These are phyloP conservation scores for Tachysurus fulvidraco DNA, from an alignment of 2,113 vertebrate genomes.

Conservation along the genomic window DNA sequence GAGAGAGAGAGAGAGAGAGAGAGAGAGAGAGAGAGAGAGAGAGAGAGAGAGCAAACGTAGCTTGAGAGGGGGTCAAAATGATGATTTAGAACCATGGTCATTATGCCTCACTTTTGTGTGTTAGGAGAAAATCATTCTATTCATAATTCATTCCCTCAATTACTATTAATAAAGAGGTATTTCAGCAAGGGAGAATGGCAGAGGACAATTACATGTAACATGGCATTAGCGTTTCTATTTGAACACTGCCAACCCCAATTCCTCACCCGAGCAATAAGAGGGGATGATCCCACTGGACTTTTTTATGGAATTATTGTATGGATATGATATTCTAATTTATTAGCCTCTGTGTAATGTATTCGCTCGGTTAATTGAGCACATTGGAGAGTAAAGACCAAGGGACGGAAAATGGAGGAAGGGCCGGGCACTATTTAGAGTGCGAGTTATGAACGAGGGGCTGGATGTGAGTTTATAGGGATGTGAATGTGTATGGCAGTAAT, in stretches of 20 bases:
- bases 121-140: slow-evolving; percentile 94
- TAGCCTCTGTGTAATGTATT: slow-evolving; percentile 98
- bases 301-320: slow-evolving; percentile 99
- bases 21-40: slow-evolving; percentile 26
- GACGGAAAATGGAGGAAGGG: slow-evolving; percentile 11
- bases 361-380: slow-evolving; percentile 95
- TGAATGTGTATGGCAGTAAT: slow-evolving; percentile 31
- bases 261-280: slow-evolving; percentile 97
- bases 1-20: slow-evolving; percentile 41
- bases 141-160: slow-evolving; percentile 99
- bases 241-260: slow-evolving; percentile 99
- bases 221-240: slow-evolving; percentile 99
- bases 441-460: slow-evolving; percentile 20
- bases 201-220: slow-evolving; percentile 98
- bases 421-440: slow-evolving; percentile 23
- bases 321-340: slow-evolving; percentile 99
- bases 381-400: slow-evolving; percentile 77
- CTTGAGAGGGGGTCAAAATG: slow-evolving; percentile 72
- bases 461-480: slow-evolving; percentile 16
- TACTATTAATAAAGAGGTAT: slow-evolving; percentile 99
- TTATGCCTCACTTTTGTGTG: slow-evolving; percentile 92
- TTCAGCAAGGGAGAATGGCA: slow-evolving; percentile 87
- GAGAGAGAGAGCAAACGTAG: slow-evolving; percentile 26
- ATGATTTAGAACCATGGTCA: slow-evolving; percentile 98
- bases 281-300: slow-evolving; percentile 98